Evolutionary conservation across 2,888 invertebrate species (phyloP).

Genomic region (Drosophila gaucha): DNA sequence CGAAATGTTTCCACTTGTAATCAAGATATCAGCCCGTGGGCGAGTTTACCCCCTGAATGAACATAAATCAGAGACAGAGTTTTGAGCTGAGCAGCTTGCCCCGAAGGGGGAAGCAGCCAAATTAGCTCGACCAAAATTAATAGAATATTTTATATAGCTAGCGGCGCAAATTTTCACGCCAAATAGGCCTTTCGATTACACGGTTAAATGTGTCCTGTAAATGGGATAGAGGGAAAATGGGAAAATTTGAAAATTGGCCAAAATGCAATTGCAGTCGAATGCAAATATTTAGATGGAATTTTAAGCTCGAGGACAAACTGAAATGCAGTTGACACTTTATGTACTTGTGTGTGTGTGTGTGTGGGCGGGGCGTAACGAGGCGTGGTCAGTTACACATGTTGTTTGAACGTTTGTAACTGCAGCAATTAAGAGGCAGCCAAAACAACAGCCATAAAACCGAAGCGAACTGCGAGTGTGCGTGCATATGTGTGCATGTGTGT

Average conservation of each 20-base stretch:
- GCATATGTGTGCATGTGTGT: slow-evolving; percentile 9
- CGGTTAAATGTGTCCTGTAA: neutral
- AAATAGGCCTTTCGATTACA: slow-evolving; percentile 20
- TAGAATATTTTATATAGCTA: slow-evolving; percentile 44
- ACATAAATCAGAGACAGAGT: slow-evolving; percentile 50
- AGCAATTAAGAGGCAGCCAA: slow-evolving; percentile 64
- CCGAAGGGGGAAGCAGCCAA: slow-evolving; percentile 27
- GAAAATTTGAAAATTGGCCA: slow-evolving; percentile 31
- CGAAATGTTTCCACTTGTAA: slow-evolving; percentile 70
- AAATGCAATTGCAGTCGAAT: slow-evolving; percentile 49
- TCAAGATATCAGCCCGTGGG: slow-evolving; percentile 70
- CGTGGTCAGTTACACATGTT: slow-evolving; percentile 50
- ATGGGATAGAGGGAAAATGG: neutral
- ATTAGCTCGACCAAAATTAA: slow-evolving; percentile 67
- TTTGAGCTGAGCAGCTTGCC: neutral
- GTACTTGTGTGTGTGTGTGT: slow-evolving; percentile 33
- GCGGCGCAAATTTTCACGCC: slow-evolving; percentile 19
- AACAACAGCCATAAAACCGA: slow-evolving; percentile 64
- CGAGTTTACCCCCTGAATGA: slow-evolving; percentile 52
- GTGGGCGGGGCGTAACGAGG: slow-evolving; percentile 19
- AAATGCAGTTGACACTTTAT: slow-evolving; percentile 55
- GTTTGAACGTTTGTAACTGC: slow-evolving; percentile 63
- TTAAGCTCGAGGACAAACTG: slow-evolving; percentile 23
- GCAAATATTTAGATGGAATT: slow-evolving; percentile 57
- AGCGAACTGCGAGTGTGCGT: slow-evolving; percentile 21